Conservation (phyloP, 1,140 invertebrate genomes). For the Orussus abietinus region DNA sequence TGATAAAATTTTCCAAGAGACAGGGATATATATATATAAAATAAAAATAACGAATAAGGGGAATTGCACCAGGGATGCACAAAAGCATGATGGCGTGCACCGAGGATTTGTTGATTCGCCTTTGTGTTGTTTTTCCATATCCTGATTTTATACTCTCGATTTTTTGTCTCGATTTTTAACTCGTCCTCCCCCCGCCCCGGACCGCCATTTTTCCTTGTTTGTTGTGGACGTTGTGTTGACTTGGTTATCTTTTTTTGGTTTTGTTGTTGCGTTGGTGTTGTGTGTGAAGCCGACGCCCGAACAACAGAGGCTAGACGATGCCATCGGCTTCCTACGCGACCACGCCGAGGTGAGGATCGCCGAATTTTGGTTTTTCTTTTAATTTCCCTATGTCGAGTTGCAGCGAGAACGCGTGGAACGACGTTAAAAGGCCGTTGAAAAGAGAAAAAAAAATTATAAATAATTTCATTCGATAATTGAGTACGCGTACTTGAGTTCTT, state of each 20-base stretch:
- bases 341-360: constrained; percentile 71
- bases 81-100: background rate
- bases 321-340: constrained; percentile 82
- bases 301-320: constrained; percentile 82
- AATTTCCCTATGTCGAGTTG: constrained; percentile 13
- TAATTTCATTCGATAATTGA: too few relatives aligned
- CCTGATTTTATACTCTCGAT: background rate
- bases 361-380: constrained; percentile 42
- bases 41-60: too few relatives aligned
- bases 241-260: constrained; percentile 56
- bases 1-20: too few relatives aligned
- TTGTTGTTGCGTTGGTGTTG: constrained; percentile 57
- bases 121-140: background rate
- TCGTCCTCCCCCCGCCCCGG: background rate
- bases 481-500: too few relatives aligned
- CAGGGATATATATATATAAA: too few relatives aligned
- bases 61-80: too few relatives aligned
- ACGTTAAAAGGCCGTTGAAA: too few relatives aligned
- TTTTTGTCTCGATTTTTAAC: background rate
- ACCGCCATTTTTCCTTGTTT: constrained; percentile 36
- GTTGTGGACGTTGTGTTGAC: constrained; percentile 53
- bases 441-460: too few relatives aligned
- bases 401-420: too few relatives aligned
- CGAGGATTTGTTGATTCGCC: background rate
- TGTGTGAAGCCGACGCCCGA: constrained; percentile 68